Evolutionary conservation across 2,888 invertebrate genomes (phyloP).

Genomic region (Andrena haemorrhoa): DNA sequence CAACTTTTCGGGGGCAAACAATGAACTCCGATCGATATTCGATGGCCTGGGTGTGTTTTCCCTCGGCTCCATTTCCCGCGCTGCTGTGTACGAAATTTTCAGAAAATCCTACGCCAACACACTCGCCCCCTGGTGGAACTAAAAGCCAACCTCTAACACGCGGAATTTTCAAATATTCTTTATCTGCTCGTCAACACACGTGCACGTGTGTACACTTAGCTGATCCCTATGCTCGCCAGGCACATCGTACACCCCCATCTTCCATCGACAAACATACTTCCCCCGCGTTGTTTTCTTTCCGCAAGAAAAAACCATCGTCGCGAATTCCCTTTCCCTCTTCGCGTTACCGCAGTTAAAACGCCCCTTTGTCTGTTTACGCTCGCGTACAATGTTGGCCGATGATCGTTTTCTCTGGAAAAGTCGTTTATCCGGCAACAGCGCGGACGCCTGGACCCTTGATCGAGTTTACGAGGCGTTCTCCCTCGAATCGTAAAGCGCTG

Average conservation of each 20-base stretch:
- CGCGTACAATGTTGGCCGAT: neutral
- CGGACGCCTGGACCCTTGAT: neutral
- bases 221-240: too few species aligned
- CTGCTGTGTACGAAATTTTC: neutral
- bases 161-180: neutral
- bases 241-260: neutral
- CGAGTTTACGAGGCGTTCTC: slow-evolving; percentile 8
- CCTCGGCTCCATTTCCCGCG: neutral
- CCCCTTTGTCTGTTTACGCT: neutral
- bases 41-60: neutral
- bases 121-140: neutral
- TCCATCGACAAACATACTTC: neutral
- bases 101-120: neutral
- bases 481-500: neutral
- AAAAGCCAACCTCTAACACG: neutral
- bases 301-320: neutral
- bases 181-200: too few species aligned
- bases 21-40: slow-evolving; percentile 24
- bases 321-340: neutral
- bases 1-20: slow-evolving; percentile 2
- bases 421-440: neutral
- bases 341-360: neutral
- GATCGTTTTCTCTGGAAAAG: slow-evolving; percentile 5
- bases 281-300: neutral
- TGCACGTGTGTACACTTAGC: too few species aligned